Conservation (phyloP, 1,140 invertebrate species). For the Hirudo medicinalis region DNA sequence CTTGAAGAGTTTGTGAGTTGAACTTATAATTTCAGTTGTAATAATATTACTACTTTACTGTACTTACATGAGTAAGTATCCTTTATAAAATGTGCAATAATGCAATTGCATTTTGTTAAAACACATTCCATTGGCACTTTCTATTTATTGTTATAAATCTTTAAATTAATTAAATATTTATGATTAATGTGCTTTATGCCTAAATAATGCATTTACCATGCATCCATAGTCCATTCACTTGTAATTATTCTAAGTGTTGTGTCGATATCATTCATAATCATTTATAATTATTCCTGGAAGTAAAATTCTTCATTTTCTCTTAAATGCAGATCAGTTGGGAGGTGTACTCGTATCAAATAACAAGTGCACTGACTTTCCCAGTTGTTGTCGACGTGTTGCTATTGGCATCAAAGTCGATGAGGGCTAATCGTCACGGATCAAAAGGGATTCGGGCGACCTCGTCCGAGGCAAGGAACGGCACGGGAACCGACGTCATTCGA, state of each 20-base stretch:
- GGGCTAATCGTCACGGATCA: background rate
- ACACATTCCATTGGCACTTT: too few species aligned
- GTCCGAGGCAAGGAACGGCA: background rate
- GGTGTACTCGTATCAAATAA: constrained; percentile 30
- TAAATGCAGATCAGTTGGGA: constrained; percentile 32
- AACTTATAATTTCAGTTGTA: too few species aligned
- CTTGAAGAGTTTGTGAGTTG: too few species aligned
- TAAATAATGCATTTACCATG: too few species aligned
- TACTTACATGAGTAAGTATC: too few species aligned
- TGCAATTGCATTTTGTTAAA: too few species aligned
- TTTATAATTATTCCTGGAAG: background rate
- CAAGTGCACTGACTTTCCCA: constrained; percentile 28
- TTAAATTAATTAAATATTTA: too few species aligned
- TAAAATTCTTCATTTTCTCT: background rate
- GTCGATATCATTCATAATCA: background rate
- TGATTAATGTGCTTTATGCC: too few species aligned
- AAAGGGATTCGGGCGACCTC: background rate
- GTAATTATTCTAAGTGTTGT: background rate
- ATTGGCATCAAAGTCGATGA: background rate
- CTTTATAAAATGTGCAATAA: too few species aligned
- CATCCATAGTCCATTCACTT: too few species aligned
- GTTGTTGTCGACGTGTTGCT: background rate
- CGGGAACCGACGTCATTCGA: background rate
- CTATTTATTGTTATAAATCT: too few species aligned
- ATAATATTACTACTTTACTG: too few species aligned